phyloP scores from a whole-genome alignment of 1,140 invertebrate species.

The Papilio dardanus region DNA sequence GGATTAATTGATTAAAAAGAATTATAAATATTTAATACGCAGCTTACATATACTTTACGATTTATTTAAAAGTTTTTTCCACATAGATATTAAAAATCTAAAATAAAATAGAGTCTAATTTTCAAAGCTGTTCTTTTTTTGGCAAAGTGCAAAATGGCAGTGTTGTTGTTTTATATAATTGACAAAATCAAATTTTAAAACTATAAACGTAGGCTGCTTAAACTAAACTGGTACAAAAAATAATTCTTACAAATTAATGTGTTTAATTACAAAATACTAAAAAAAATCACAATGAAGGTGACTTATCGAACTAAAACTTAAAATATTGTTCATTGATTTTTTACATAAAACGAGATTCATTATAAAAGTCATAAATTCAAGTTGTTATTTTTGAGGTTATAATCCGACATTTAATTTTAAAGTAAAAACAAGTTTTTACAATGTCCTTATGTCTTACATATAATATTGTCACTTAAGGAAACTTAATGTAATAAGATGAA shows the following conservation, averaged over 20 bases:
- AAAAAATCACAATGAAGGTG: conserved; percentile 73
- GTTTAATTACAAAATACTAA: conserved; percentile 62
- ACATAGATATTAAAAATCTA: conserved; percentile 39
- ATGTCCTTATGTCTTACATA: conserved; percentile 23
- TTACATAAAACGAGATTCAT: conserved; percentile 30
- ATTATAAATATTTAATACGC: conserved; percentile 26
- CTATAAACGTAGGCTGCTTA: conserved; percentile 40
- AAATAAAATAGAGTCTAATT: conserved; percentile 49
- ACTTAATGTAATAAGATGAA: conserved; percentile 37
- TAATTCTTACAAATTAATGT: conserved; percentile 59
- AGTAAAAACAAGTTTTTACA: conserved; percentile 36
- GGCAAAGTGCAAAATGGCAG: conserved; percentile 67
- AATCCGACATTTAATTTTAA: conserved; percentile 47
- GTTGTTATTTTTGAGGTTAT: conserved; percentile 7
- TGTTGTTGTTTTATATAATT: conserved; percentile 57
- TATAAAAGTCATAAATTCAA: conserved; percentile 3
- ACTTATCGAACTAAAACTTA: conserved; percentile 61
- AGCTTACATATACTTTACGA: conserved; percentile 15
- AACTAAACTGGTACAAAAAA: conserved; percentile 74
- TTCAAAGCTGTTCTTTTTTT: conserved; percentile 47
- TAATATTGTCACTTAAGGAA: conserved; percentile 35
- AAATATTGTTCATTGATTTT: conserved; percentile 42
- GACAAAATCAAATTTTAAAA: conserved; percentile 39
- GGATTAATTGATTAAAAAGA: background rate
- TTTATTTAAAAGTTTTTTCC: conserved; percentile 25